Percentiles rank a stretch among this genome's conserved stretches.
These are phyloP conservation scores for Myotis pilosus DNA, from an alignment of 2,797 vertebrate species.

Conservation along the genomic window DNA sequence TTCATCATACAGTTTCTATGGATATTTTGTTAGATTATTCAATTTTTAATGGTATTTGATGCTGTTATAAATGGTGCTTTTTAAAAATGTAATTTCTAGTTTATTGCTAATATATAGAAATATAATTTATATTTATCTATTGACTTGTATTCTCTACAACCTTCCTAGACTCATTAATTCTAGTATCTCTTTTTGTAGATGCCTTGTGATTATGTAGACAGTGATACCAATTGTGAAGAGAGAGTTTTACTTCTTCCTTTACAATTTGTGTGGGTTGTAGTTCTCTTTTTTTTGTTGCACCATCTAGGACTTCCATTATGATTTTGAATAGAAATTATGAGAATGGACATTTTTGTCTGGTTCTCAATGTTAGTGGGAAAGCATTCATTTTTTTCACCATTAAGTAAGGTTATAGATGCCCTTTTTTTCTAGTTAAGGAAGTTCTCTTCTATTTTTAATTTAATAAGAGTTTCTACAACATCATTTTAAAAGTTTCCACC, in stretches of 20 bases:
- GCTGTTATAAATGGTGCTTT: neutral
- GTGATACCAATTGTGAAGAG: neutral
- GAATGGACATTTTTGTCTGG: neutral
- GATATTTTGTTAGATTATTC: neutral
- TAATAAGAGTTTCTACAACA: neutral
- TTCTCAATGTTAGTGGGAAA: neutral
- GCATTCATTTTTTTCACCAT: neutral
- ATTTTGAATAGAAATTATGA: neutral
- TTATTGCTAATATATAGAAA: neutral
- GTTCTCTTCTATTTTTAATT: neutral
- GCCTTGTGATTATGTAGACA: neutral
- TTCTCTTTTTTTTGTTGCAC: neutral
- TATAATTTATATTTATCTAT: neutral
- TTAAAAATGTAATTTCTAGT: neutral
- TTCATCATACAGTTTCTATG: neutral
- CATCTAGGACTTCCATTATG: neutral
- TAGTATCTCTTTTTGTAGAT: neutral
- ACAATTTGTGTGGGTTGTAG: neutral
- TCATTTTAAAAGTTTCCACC: neutral
- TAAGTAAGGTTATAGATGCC: neutral
- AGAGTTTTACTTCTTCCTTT: neutral
- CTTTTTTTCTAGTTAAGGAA: neutral
- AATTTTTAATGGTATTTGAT: neutral
- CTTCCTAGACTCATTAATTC: neutral
- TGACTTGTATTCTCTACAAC: neutral